A percentile compares a stretch with the other conserved stretches of the same genome.
Conservation (phyloP, 2,888 invertebrate species). For the Lagria hirta region DNA sequence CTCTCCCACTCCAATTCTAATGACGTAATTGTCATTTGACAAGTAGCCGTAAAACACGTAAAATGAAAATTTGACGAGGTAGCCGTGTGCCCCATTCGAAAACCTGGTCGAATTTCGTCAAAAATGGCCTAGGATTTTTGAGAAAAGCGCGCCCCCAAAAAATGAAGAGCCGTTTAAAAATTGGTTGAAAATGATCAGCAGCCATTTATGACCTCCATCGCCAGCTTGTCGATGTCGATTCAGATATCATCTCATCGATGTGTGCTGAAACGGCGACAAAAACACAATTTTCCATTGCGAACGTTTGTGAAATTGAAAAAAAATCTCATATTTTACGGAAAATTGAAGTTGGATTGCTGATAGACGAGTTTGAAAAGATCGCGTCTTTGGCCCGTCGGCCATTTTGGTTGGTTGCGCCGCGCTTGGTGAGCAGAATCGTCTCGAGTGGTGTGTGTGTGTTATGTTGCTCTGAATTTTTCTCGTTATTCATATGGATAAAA, state of each 20-base stretch:
- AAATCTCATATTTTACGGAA: conserved; percentile 6
- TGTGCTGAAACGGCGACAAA: conserved; percentile 3
- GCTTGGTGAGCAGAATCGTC: conserved; percentile 54
- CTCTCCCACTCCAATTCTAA: too few relatives aligned
- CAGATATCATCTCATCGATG: conserved; percentile 1
- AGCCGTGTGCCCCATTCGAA: too few relatives aligned
- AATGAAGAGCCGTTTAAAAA: too few relatives aligned
- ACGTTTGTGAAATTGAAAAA: background rate
- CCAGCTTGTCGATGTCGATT: conserved; percentile 3
- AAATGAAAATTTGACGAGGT: too few relatives aligned
- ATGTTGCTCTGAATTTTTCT: conserved; percentile 55
- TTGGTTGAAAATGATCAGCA: too few relatives aligned
- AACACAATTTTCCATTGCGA: conserved; percentile 2
- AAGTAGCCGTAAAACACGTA: too few relatives aligned
- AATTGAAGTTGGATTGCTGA: background rate
- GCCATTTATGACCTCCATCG: conserved; percentile 19
- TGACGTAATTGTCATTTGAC: too few relatives aligned
- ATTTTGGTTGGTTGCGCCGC: conserved; percentile 45
- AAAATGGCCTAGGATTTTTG: too few relatives aligned
- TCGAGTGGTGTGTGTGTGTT: conserved; percentile 56
- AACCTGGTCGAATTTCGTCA: too few relatives aligned
- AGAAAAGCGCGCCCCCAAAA: too few relatives aligned
- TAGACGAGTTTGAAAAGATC: background rate
- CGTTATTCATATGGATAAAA: conserved; percentile 54
- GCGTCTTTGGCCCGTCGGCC: conserved; percentile 9